Conservation (phyloP, 2,113 vertebrate genomes). For the Fulica atra region DNA sequence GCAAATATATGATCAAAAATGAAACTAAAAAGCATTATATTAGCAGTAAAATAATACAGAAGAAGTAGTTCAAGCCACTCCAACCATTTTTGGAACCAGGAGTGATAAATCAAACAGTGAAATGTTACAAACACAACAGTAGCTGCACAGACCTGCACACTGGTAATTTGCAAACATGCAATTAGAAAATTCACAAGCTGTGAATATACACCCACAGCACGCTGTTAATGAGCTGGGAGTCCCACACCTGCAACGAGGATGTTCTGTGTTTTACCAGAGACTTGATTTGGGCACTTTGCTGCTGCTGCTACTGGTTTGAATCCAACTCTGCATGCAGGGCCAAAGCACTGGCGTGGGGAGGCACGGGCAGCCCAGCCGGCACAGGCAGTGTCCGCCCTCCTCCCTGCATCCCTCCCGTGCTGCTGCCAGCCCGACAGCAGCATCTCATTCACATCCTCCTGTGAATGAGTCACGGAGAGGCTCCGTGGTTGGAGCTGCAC, state of each 20-base stretch:
- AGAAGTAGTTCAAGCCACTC: background rate
- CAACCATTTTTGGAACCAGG: background rate
- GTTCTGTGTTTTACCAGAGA: background rate
- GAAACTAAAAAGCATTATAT: background rate
- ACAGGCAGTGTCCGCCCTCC: accelerated
- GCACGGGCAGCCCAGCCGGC: background rate
- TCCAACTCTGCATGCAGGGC: too few species aligned
- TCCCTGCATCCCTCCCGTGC: background rate
- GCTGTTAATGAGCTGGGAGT: background rate
- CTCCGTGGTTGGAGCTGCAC: accelerated
- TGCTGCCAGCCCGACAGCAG: background rate
- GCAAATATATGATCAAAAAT: background rate
- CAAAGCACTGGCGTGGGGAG: accelerated
- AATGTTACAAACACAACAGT: background rate
- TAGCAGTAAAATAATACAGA: background rate
- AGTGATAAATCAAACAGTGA: background rate
- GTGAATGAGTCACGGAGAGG: accelerated
- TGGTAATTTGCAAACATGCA: constrained; percentile 22
- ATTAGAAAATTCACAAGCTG: background rate
- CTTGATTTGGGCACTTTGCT: background rate
- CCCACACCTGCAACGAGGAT: background rate
- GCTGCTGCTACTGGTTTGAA: too few species aligned
- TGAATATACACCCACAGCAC: background rate
- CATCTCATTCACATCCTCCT: background rate
- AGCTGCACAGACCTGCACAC: background rate